Percentiles rank a stretch among this genome's conserved stretches.
Conservation (phyloP, 2,113 vertebrate species). For the Geococcyx californianus region DNA sequence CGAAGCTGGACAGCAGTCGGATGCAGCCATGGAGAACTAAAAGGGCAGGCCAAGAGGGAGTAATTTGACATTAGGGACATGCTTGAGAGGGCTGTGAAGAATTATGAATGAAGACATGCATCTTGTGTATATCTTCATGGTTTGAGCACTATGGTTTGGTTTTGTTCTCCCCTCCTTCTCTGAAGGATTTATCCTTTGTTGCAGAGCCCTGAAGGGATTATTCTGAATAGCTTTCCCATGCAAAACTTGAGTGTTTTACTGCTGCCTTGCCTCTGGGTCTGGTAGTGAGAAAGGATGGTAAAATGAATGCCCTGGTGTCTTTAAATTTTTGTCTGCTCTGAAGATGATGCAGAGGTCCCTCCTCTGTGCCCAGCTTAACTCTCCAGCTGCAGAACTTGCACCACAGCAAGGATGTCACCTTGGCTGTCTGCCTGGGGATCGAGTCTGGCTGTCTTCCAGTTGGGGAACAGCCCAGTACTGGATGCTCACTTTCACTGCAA, state of each 20-base stretch:
- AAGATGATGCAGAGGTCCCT: neutral
- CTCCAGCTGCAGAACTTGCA: neutral
- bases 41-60: neutral
- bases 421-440: neutral
- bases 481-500: slow-evolving; percentile 9
- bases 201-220: neutral
- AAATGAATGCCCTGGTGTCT: neutral
- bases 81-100: neutral
- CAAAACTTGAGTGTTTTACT: neutral
- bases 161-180: neutral
- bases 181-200: neutral
- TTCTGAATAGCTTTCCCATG: neutral
- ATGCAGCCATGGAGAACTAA: neutral
- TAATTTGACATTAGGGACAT: neutral
- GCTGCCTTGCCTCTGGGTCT: neutral
- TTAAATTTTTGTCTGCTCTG: neutral
- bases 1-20: neutral
- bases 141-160: neutral
- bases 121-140: neutral
- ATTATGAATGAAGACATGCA: neutral
- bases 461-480: slow-evolving; percentile 2
- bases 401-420: neutral
- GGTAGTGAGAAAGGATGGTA: neutral
- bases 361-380: neutral
- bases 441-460: slow-evolving; percentile 11